A percentile compares a stretch with the other conserved stretches of the same genome.
Conservation (phyloP, 2,113 vertebrate genomes). For the Oxyura jamaicensis region DNA sequence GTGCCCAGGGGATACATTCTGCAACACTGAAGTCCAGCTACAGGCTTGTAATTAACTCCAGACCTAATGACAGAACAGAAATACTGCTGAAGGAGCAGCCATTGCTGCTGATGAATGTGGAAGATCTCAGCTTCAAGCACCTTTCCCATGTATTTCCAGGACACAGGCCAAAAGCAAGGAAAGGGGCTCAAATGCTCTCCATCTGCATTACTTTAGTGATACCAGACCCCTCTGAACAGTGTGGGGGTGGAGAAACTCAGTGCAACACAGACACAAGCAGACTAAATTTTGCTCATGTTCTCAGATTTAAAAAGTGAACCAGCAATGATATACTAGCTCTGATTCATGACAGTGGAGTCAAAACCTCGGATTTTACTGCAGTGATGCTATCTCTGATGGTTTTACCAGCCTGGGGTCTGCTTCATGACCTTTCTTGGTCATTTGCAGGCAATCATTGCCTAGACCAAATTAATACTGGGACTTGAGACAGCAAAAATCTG, state of each 20-base stretch:
- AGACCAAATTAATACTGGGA: background rate
- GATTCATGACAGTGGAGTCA: background rate
- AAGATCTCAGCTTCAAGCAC: background rate
- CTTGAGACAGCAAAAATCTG: background rate
- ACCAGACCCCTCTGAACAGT: background rate
- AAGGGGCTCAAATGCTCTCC: background rate
- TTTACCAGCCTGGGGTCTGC: background rate
- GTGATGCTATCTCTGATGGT: background rate
- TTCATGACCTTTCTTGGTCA: background rate
- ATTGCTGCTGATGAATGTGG: background rate
- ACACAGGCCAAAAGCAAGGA: background rate
- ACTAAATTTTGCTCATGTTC: background rate
- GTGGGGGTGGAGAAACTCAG: background rate
- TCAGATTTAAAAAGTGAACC: background rate
- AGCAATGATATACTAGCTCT: background rate
- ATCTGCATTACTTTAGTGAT: background rate
- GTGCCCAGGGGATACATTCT: rapidly evolving
- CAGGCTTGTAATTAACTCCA: background rate
- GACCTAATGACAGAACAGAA: background rate
- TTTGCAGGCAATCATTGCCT: background rate
- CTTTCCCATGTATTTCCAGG: background rate
- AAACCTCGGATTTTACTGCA: background rate
- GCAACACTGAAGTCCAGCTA: background rate
- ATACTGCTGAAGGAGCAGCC: background rate
- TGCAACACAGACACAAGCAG: background rate